A percentile compares a stretch with the other conserved stretches of the same genome.
Conservation (phyloP, 2,888 invertebrate species). For the Parthenolecanium corni region DNA sequence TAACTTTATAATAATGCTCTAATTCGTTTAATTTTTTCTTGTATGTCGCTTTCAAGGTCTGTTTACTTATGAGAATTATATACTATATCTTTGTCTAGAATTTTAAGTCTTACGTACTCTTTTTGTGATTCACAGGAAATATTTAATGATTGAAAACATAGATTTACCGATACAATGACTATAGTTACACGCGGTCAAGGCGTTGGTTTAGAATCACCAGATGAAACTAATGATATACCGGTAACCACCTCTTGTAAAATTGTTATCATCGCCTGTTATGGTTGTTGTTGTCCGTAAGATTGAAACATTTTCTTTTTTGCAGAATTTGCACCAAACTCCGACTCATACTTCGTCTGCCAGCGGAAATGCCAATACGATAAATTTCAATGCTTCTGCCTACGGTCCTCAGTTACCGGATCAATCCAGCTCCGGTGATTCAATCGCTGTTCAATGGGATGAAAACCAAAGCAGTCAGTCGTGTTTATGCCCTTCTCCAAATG, state of each 20-base stretch:
- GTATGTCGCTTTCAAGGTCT: no score
- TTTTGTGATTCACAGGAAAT: no score
- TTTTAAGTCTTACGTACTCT: no score
- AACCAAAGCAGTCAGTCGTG: background rate
- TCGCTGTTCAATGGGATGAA: slow-evolving; percentile 8
- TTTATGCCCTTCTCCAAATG: slow-evolving; percentile 5
- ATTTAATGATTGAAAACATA: no score
- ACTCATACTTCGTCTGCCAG: slow-evolving; percentile 23
- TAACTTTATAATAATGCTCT: no score
- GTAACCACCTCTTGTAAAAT: slow-evolving; percentile 29
- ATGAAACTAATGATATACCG: slow-evolving; percentile 36
- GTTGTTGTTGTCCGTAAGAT: background rate
- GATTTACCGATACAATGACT: slow-evolving; percentile 43
- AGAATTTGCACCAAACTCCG: slow-evolving; percentile 27
- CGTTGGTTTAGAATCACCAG: slow-evolving; percentile 47
- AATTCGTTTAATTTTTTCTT: no score
- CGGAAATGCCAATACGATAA: background rate
- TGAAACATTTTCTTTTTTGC: background rate
- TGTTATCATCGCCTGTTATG: background rate
- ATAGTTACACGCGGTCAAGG: slow-evolving; percentile 52
- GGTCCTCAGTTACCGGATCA: slow-evolving; percentile 21
- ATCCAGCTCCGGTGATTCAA: background rate
- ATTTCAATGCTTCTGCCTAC: background rate
- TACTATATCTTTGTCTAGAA: no score
- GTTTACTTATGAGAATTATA: no score